These are phyloP conservation scores for Hoplostethus atlanticus DNA, from an alignment of 2,797 vertebrate genomes.

Conservation along the genomic window DNA sequence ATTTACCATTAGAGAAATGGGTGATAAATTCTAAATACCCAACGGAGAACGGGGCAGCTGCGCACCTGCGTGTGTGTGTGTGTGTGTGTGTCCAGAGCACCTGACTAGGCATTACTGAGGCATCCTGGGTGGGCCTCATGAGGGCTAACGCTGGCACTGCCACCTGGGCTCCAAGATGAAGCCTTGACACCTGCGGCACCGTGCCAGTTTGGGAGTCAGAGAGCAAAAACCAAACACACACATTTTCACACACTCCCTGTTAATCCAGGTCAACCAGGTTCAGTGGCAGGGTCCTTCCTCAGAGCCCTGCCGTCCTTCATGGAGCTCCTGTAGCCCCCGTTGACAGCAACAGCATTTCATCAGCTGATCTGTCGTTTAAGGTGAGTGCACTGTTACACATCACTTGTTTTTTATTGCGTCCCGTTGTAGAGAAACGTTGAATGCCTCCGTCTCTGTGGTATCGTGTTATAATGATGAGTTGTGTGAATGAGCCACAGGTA, in stretches of 20 bases:
- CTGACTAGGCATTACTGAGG: conserved; percentile 34
- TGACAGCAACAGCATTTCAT: conserved; percentile 20
- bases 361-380: neutral
- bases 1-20: neutral
- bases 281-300: conserved; percentile 22
- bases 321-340: conserved; percentile 12
- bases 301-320: conserved; percentile 17
- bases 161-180: conserved; percentile 50
- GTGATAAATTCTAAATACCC: too few relatives aligned
- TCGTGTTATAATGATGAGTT: too few relatives aligned
- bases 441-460: neutral
- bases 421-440: neutral
- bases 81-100: conserved; percentile 15
- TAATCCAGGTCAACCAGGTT: conserved; percentile 18
- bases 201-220: conserved; percentile 39
- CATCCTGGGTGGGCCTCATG: conserved; percentile 62
- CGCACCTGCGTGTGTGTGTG: neutral
- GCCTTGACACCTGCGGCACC: conserved; percentile 42
- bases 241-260: conserved; percentile 50
- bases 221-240: conserved; percentile 16
- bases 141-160: conserved; percentile 61
- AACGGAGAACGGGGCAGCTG: too few relatives aligned
- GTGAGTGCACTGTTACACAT: too few relatives aligned
- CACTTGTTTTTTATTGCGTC: neutral
- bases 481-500: neutral